Percentiles rank a stretch among this genome's conserved stretches.
Evolutionary conservation across 2,888 invertebrate species (phyloP).

Genomic region (Tinea pellionella): DNA sequence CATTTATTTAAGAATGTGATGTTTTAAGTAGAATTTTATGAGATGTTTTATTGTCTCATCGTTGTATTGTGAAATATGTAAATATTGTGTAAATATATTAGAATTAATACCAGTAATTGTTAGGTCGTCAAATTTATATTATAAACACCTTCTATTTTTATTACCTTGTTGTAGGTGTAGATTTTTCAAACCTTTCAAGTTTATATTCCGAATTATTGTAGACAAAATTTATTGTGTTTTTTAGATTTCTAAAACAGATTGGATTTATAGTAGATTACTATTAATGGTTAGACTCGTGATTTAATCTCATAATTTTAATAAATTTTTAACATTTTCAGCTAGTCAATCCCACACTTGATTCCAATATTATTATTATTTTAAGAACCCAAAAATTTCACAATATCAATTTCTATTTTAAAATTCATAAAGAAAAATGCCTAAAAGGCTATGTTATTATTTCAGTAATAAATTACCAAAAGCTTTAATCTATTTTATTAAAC

Average conservation of each 20-base stretch:
- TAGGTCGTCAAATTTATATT: no score
- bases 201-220: not conserved
- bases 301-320: no score
- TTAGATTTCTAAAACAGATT: not conserved
- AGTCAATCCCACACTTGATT: not conserved
- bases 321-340: not conserved
- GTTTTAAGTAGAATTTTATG: constrained; percentile 27
- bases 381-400: no score
- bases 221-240: not conserved
- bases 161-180: not conserved
- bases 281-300: not conserved
- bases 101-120: not conserved
- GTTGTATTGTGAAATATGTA: constrained; percentile 32
- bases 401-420: not conserved
- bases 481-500: not conserved
- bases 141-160: not conserved
- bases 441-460: not conserved
- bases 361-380: not conserved
- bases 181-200: not conserved
- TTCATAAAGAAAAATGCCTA: not conserved
- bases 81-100: constrained; percentile 31
- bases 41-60: constrained; percentile 34
- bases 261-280: not conserved
- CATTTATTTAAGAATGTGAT: constrained; percentile 21
- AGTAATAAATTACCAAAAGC: not conserved